phyloP scores from a whole-genome alignment of 2,888 invertebrate genomes.

The Pocota personata region DNA sequence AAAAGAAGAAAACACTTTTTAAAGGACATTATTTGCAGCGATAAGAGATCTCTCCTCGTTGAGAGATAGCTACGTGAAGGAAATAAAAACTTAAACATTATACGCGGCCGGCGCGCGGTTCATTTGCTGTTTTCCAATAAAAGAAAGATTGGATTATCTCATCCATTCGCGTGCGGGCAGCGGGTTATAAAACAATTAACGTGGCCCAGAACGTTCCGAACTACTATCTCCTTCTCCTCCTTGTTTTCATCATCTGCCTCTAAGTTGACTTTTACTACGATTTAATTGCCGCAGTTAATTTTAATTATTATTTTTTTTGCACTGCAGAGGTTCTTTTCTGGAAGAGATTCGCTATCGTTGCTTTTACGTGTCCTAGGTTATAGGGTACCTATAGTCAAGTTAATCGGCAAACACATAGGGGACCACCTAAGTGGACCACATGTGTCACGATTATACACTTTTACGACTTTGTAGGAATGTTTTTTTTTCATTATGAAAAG shows the following conservation, averaged over 20 bases:
- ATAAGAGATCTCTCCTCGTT: neutral
- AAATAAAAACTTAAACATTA: neutral
- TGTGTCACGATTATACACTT: neutral
- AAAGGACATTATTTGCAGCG: slow-evolving; percentile 14
- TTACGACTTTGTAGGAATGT: too few relatives aligned
- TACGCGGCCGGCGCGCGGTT: neutral
- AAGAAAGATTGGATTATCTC: slow-evolving; percentile 8
- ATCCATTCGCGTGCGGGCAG: neutral
- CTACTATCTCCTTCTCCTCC: neutral
- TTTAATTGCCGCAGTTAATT: slow-evolving; percentile 10
- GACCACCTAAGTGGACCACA: neutral
- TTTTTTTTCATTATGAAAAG: too few relatives aligned
- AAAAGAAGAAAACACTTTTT: neutral
- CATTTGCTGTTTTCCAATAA: neutral
- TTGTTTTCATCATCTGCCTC: neutral
- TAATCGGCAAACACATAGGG: neutral
- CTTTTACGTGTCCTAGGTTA: neutral
- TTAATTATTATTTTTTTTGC: slow-evolving; percentile 20
- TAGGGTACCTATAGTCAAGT: neutral
- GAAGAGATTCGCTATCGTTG: neutral
- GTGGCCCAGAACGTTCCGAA: neutral
- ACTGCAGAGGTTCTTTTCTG: neutral
- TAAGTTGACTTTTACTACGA: neutral
- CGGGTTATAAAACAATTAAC: slow-evolving; percentile 14
- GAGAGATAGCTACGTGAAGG: neutral